Evolutionary conservation across 1,140 invertebrate species (phyloP), one percentile per base, ranked within the genome.

Genomic region (Dysdera silvatica): DNA sequence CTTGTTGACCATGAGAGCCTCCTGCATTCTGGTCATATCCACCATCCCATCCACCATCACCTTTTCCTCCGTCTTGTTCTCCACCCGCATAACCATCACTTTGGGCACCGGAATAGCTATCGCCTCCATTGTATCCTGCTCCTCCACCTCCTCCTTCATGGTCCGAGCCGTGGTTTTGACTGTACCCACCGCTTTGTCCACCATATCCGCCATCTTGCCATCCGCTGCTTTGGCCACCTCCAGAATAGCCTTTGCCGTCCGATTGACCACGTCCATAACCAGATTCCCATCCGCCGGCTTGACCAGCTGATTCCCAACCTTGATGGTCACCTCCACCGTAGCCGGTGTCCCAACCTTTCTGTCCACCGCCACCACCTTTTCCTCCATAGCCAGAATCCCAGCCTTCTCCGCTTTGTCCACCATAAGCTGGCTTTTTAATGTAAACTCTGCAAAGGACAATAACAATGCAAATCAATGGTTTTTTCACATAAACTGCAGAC

Each of bases 261-360:
- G 68, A 47, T 69, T 69, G n/a, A 18, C 75, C 76, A 71, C 6
- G 71, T 74, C 0, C 73, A 76, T 41, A 71, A 56, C 45, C 72
- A 58, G 63, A 69, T 60, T 66, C 67, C 71, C 65, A 71, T 72
- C 78, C 79, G 67, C 48, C 70, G 26, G 66, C 72, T 29, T 43
- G n/a, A 29, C 28, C n/a, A 18, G 52, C 26, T 52, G 45, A 18
- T 12, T 49, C 23, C 32, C 45, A 26, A 10, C 47, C 53, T 12
- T 28, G 29, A 18, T 18, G 49, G 35, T 29, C 41, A 10, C 12
- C 52, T 40, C 53, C 26, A 18, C 48, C 45, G 43, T 24, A 41
- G 6, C 55, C 55, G 28, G 32, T 35, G 2, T 51, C 26, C 12
- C 23, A 33, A 14, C 26, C 23, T 26, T 43, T 43, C 28, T 23